Conservation (phyloP, 2,888 invertebrate genomes). For the Meiosimyza platycephala region DNA sequence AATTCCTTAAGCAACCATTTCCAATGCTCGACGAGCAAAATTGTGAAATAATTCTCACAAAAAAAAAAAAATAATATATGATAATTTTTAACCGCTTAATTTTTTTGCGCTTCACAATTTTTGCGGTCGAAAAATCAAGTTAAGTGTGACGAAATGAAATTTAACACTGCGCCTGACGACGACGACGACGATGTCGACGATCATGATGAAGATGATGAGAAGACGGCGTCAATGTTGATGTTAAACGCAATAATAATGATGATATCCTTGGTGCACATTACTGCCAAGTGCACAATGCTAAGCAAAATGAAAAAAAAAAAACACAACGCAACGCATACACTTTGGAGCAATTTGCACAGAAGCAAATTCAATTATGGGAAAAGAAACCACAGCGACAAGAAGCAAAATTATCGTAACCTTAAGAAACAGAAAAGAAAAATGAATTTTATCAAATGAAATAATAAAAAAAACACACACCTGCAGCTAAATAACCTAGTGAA, state of each 20-base stretch:
- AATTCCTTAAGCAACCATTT: not conserved
- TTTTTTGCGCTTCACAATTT: constrained; percentile 7
- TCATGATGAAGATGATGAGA: not conserved
- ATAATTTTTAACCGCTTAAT: not conserved
- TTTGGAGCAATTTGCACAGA: constrained; percentile 25
- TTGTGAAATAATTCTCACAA: constrained; percentile 17
- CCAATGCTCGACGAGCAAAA: not conserved
- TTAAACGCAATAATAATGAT: constrained; percentile 1
- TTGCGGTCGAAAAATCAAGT: constrained; percentile 26
- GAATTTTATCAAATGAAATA: not conserved
- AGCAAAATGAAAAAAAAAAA: not conserved
- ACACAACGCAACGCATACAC: not conserved
- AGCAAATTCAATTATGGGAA: constrained; percentile 25
- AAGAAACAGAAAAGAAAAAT: not conserved
- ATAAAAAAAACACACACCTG: constrained; percentile 14
- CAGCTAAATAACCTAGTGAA: not conserved
- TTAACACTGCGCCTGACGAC: constrained; percentile 14
- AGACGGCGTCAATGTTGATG: not conserved
- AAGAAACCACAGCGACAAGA: constrained; percentile 19
- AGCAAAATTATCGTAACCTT: constrained; percentile 5
- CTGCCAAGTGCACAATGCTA: not conserved
- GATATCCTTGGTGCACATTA: constrained; percentile 24
- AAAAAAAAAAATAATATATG: not conserved
- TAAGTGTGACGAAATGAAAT: constrained; percentile 34
- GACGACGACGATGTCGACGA: not conserved